phyloP scores from a whole-genome alignment of 2,113 vertebrate species.

The Sturnus vulgaris region DNA sequence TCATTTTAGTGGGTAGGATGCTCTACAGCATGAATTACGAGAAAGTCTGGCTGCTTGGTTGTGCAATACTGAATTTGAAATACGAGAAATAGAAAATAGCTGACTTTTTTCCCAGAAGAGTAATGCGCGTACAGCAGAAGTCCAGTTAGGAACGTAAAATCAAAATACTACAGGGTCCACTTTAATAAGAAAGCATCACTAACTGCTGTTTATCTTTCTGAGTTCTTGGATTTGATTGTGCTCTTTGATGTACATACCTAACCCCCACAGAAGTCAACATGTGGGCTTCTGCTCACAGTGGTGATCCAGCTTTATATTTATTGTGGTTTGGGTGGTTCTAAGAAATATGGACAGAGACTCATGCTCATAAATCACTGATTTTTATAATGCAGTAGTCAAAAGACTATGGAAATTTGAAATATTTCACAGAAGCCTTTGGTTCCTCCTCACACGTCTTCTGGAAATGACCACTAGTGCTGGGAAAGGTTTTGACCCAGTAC shows the following conservation, averaged over 20 bases:
- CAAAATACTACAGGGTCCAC: neutral
- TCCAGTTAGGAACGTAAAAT: neutral
- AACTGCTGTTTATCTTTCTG: neutral
- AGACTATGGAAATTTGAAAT: neutral
- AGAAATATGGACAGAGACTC: neutral
- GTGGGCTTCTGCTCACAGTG: neutral
- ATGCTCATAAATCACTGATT: neutral
- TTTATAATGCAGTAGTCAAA: neutral
- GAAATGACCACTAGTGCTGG: neutral
- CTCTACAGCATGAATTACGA: neutral
- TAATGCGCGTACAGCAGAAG: neutral
- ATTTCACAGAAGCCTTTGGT: neutral
- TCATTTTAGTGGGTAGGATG: neutral
- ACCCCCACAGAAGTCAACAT: neutral
- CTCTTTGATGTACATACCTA: neutral
- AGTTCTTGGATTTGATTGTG: neutral
- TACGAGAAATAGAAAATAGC: neutral
- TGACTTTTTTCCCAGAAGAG: neutral
- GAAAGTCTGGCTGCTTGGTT: neutral
- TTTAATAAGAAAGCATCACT: neutral
- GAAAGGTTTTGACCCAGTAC: accelerated
- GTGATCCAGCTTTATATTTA: neutral
- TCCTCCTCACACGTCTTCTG: neutral
- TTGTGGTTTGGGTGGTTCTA: neutral
- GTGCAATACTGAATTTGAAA: conserved; percentile 7